Base-by-base conservation (phyloP, 1,140 invertebrate species). In the Drosophila triauraria region DNA sequence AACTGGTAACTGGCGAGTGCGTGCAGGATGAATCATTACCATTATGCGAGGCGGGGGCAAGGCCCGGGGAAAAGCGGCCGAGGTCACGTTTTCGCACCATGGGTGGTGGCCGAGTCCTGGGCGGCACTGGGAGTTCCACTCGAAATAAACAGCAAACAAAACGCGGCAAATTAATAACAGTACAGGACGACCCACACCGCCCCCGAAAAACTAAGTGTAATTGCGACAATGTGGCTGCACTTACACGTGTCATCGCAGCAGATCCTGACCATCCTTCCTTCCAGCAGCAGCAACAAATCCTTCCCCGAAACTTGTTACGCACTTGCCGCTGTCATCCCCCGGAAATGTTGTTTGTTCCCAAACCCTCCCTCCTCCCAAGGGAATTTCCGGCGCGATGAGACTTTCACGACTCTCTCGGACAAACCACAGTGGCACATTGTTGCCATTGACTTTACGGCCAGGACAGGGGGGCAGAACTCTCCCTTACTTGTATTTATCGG, bases 171-270 rank as follows among this genome's bases (percentile, higher is more conserved):
- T 86, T 86, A 85, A 81, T 85, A 85, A 81, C 59, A 75, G 27
- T 23, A 38, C 8, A 54, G 20, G 13, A 25, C 43, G 17, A 38
- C 35, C 58, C 35, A 23, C 32, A 17, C 25, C 25, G 7, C 43
- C 43, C 32, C 40, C 58, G 30, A 54, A 47, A 50, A 59, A 72
- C 20, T 13, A 60, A 82, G 88, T 82, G 86, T 91, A 91, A 91
- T 91, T 91, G 88, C 88, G 75, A 91, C 88, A 91, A 84, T 85
- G 88, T 88, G 83, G 84, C 68, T 82, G 88, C 78, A 82, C 84
- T 91, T 91, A 91, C 88, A 91, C 88, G 88, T 91, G 88, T 91
- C 88, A 82, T 82, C 84, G 42, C 78, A 68, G 48, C 62, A 71
- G 53, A 40, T 78, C 63, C 69, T 53, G 57, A 53, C 57, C 56